Percentiles rank a stretch among this genome's conserved stretches.
Evolutionary conservation across 2,888 invertebrate genomes (phyloP).

Genomic region (Unio delphinus): DNA sequence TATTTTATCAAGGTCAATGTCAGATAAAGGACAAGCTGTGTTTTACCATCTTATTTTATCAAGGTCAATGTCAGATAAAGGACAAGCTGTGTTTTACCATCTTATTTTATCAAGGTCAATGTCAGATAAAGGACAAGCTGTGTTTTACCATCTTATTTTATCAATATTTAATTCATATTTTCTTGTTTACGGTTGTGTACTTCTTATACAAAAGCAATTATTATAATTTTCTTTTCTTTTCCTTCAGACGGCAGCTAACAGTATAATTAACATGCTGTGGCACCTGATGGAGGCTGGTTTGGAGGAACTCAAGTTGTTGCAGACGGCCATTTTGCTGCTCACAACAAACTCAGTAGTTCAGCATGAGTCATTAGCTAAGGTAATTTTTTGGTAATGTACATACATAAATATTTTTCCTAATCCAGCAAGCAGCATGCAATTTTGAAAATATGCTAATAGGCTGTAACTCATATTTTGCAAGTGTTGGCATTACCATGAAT

Average conservation of each 20-base stretch:
- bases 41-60: too few relatives aligned
- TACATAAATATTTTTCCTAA: too few relatives aligned
- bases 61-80: too few relatives aligned
- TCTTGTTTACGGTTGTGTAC: background rate
- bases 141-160: background rate
- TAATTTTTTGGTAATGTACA: constrained; percentile 70
- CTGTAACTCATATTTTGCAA: too few relatives aligned
- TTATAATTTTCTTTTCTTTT: background rate
- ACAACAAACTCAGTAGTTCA: constrained; percentile 96
- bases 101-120: too few relatives aligned
- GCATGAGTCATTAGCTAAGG: constrained; percentile 94
- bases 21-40: too few relatives aligned
- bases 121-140: too few relatives aligned
- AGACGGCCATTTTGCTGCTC: constrained; percentile 93
- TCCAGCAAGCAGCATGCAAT: too few relatives aligned
- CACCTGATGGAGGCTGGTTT: constrained; percentile 93
- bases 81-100: too few relatives aligned
- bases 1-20: too few relatives aligned
- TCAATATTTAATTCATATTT: background rate
- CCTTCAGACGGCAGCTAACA: constrained; percentile 85
- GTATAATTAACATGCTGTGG: constrained; percentile 92
- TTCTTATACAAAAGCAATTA: background rate
- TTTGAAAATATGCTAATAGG: too few relatives aligned
- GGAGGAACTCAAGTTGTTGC: constrained; percentile 95
- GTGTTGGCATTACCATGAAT: too few relatives aligned